These are phyloP conservation scores for Heterodera filipjevi DNA, from an alignment of 2,888 invertebrate genomes.

Conservation along the genomic window DNA sequence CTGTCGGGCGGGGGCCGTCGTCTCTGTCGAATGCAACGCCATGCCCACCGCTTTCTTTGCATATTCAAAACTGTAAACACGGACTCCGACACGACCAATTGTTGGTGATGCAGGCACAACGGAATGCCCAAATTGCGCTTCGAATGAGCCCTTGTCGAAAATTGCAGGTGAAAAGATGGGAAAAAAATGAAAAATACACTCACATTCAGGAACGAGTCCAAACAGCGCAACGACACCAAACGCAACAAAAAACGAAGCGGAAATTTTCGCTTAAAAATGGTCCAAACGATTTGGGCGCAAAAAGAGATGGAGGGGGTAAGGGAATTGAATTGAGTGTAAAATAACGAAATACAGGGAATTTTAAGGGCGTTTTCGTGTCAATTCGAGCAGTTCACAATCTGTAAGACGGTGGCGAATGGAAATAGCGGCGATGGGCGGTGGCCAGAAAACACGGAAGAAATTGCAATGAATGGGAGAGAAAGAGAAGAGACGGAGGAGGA, in stretches of 20 bases:
- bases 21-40: neutral
- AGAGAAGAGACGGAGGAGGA: too few species aligned
- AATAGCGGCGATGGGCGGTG: slow-evolving; percentile 6
- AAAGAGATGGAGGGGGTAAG: neutral
- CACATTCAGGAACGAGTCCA: slow-evolving; percentile 29
- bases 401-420: slow-evolving; percentile 35
- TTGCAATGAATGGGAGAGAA: neutral
- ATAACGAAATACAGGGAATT: too few species aligned
- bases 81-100: neutral
- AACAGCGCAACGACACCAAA: slow-evolving; percentile 23
- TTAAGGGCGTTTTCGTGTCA: slow-evolving; percentile 10
- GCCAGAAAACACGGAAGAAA: neutral
- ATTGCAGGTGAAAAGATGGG: slow-evolving; percentile 14
- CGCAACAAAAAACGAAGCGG: slow-evolving; percentile 33
- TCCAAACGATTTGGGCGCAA: neutral
- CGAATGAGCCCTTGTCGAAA: slow-evolving; percentile 18
- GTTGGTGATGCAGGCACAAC: neutral
- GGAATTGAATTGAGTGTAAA: too few species aligned
- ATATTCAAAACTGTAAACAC: neutral
- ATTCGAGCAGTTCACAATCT: slow-evolving; percentile 15
- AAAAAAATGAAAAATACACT: neutral
- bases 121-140: slow-evolving; percentile 21
- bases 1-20: neutral
- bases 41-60: neutral
- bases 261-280: slow-evolving; percentile 41